Evolutionary conservation across 2,888 invertebrate species (phyloP).

Genomic region (Galerucella nymphaeae): DNA sequence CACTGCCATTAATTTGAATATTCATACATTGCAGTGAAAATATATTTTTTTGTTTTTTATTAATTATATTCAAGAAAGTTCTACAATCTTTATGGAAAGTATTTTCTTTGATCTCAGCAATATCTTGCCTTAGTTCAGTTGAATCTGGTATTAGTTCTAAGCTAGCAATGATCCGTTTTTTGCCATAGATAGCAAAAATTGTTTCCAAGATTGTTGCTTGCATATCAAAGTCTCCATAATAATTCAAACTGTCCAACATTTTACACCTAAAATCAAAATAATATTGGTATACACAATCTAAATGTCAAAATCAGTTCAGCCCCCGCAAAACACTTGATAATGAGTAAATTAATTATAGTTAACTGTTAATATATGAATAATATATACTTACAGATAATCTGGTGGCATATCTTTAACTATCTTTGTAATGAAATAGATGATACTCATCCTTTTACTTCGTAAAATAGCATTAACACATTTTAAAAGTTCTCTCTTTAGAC

Average conservation of each 20-base stretch:
- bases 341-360: too few relatives aligned
- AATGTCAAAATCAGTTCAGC: too few relatives aligned
- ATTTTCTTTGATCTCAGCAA: slow-evolving; percentile 32
- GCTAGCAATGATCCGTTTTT: slow-evolving; percentile 18
- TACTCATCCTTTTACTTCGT: slow-evolving; percentile 12
- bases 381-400: slow-evolving; percentile 40
- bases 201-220: slow-evolving; percentile 39
- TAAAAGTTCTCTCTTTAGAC: slow-evolving; percentile 40
- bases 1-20: slow-evolving; percentile 26
- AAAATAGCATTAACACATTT: slow-evolving; percentile 28
- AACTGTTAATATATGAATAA: background rate
- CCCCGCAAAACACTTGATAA: too few relatives aligned
- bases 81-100: slow-evolving; percentile 38
- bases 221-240: slow-evolving; percentile 42
- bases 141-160: slow-evolving; percentile 40
- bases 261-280: slow-evolving; percentile 34
- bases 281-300: slow-evolving; percentile 2
- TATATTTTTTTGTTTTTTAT: slow-evolving; percentile 35
- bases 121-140: slow-evolving; percentile 32
- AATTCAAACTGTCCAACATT: slow-evolving; percentile 36
- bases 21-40: slow-evolving; percentile 38
- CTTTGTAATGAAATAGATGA: slow-evolving; percentile 19
- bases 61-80: slow-evolving; percentile 36
- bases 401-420: slow-evolving; percentile 29
- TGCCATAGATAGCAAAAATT: slow-evolving; percentile 37